phyloP scores from a whole-genome alignment of 2,888 invertebrate genomes.

The Villa cingulata region DNA sequence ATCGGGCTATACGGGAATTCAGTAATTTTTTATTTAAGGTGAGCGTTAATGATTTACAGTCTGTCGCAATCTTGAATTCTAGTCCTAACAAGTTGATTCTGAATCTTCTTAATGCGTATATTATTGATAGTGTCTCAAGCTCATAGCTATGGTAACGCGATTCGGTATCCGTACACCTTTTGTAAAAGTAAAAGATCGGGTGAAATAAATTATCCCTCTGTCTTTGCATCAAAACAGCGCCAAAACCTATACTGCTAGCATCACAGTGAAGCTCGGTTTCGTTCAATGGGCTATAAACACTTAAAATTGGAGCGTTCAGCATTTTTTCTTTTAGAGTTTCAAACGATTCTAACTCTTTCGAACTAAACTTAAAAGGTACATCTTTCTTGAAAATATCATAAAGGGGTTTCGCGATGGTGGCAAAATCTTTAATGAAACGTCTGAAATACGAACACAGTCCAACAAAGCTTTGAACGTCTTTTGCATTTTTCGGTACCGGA shows the following conservation, averaged over 20 bases:
- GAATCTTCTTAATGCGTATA: slow-evolving; percentile 17
- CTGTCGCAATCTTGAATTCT: slow-evolving; percentile 15
- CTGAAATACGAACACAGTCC: no score
- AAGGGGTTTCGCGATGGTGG: slow-evolving; percentile 21
- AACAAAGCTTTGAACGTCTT: neutral
- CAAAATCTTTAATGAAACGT: no score
- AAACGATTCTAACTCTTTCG: slow-evolving; percentile 11
- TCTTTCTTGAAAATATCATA: slow-evolving; percentile 5
- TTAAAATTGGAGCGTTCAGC: slow-evolving; percentile 14
- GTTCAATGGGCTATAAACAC: slow-evolving; percentile 18
- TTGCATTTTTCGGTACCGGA: neutral
- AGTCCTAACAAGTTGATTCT: slow-evolving; percentile 14
- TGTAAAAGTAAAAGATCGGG: slow-evolving; percentile 21
- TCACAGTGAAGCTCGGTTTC: slow-evolving; percentile 20
- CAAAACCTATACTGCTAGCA: slow-evolving; percentile 12
- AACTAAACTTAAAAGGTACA: slow-evolving; percentile 11
- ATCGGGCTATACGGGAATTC: slow-evolving; percentile 14
- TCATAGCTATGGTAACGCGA: slow-evolving; percentile 13
- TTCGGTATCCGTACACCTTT: slow-evolving; percentile 9
- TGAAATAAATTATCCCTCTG: slow-evolving; percentile 12
- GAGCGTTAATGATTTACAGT: slow-evolving; percentile 12
- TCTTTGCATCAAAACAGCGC: slow-evolving; percentile 5
- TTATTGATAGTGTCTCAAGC: slow-evolving; percentile 16
- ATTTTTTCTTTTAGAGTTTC: slow-evolving; percentile 11
- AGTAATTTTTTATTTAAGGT: slow-evolving; percentile 14